Evolutionary conservation across 2,888 invertebrate genomes (phyloP).

Genomic region (Pollenia griseotomentosa): DNA sequence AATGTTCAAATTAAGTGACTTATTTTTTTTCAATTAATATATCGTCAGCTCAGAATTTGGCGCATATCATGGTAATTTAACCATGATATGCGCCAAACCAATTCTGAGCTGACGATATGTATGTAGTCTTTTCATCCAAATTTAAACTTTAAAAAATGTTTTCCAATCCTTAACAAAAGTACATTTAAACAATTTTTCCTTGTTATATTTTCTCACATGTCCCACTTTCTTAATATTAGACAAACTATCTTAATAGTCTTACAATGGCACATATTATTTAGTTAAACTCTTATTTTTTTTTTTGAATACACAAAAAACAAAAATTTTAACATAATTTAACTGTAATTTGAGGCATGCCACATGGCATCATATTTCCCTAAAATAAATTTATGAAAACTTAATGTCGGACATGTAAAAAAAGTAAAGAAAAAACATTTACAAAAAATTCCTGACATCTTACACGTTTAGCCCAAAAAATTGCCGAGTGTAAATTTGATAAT

Average conservation of each 20-base stretch:
- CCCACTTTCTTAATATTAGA: background rate
- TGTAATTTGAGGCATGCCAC: slow-evolving; percentile 61
- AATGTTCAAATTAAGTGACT: no score
- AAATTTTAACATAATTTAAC: slow-evolving; percentile 48
- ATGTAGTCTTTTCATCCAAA: no score
- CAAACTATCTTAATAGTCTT: slow-evolving; percentile 19
- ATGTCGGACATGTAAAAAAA: slow-evolving; percentile 32
- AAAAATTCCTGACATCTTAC: slow-evolving; percentile 59
- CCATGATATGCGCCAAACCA: no score
- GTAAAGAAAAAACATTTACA: slow-evolving; percentile 22
- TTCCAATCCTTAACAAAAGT: no score
- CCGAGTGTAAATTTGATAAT: slow-evolving; percentile 70
- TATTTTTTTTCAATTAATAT: no score
- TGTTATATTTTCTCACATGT: background rate
- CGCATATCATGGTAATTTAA: no score
- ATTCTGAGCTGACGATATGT: no score
- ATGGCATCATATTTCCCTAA: slow-evolving; percentile 55
- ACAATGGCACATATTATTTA: background rate
- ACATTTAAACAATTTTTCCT: background rate
- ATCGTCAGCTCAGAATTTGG: no score
- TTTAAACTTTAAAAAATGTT: no score
- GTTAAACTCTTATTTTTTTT: slow-evolving; percentile 27
- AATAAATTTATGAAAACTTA: slow-evolving; percentile 24
- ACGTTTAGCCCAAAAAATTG: slow-evolving; percentile 56
- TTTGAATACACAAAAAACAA: slow-evolving; percentile 10